Evolutionary conservation across 2,888 invertebrate genomes (phyloP).

Genomic region (Prionchulus punctatus): DNA sequence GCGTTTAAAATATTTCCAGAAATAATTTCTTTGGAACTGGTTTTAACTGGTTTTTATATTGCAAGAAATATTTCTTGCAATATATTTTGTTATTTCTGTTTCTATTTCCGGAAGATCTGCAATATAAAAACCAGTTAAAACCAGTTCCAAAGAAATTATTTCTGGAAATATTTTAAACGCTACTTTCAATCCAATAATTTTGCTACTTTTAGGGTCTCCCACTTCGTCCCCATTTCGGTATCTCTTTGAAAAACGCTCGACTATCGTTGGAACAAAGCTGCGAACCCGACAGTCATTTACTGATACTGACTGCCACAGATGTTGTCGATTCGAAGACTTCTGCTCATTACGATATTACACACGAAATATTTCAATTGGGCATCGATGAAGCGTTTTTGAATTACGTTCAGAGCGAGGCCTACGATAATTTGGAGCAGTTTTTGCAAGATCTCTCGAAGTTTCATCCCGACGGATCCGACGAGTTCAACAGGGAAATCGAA

Average conservation of each 20-base stretch:
- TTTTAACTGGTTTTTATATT: no score
- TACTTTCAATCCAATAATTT: background rate
- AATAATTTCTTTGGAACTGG: no score
- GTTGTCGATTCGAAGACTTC: background rate
- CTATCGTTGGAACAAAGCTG: slow-evolving; percentile 19
- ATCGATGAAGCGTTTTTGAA: slow-evolving; percentile 26
- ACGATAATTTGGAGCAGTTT: slow-evolving; percentile 30
- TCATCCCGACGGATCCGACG: slow-evolving; percentile 5
- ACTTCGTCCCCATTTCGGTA: slow-evolving; percentile 25
- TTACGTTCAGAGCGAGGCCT: slow-evolving; percentile 27
- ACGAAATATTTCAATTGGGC: slow-evolving; percentile 19
- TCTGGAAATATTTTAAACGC: no score
- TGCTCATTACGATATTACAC: slow-evolving; percentile 17
- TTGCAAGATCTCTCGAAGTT: slow-evolving; percentile 16
- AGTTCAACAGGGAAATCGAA: slow-evolving; percentile 5
- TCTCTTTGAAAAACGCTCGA: slow-evolving; percentile 25
- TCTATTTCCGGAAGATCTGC: no score
- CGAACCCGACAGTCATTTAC: slow-evolving; percentile 12
- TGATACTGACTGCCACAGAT: slow-evolving; percentile 15
- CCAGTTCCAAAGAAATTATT: no score
- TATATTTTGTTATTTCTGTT: no score
- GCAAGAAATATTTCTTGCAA: no score
- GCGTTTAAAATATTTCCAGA: no score
- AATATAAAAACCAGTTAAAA: no score
- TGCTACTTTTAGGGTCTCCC: slow-evolving; percentile 18